Base-by-base conservation (phyloP, 2,797 vertebrate species). In the Nyctalus aviator region DNA sequence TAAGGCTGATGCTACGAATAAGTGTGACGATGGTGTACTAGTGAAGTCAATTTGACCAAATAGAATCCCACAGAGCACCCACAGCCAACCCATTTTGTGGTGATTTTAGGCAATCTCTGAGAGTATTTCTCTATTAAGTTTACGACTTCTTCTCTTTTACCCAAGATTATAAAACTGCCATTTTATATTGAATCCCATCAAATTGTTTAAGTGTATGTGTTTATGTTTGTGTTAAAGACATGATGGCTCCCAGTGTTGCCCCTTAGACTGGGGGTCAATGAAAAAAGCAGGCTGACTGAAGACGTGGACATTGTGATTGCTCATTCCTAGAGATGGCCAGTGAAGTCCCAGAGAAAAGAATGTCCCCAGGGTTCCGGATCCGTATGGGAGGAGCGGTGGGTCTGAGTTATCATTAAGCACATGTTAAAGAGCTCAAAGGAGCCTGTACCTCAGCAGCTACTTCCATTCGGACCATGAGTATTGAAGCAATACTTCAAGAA, bases 11-110 rank as follows among this genome's bases (percentile, higher is more conserved):
- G 69, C 18, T 77, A 53, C 8, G 5, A 89, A 35, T 18, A 50
- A 73, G 1, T 35, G 3, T 81, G 37, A 20, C 9, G 17, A 11
- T 20, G 30, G 6, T 62, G 8, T 81, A 71, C 53, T 23, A 55
- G 57, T 76, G 72, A 92, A 93, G 17, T 82, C 62, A 71, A 84
- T 86, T 37, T 93, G 59, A 72, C 69, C 46, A 37, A 79, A 59
- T 10, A 35, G 4, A 53, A 73, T 87, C 35, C 44, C 46, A 21
- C 2, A 90, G 66, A 3, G 11, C 69, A 59, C 5, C 53, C 46
- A 77, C 0, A 18, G 2, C 25, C 50, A 75, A 68, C 17, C 8
- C 21, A 91, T 62, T 71, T 35, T 69, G 41, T 37, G 8, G 44
- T 76, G 77, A 55, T 83, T 90, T 82, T 46, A 59, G 17, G 17